Evolutionary conservation across 2,797 vertebrate genomes (phyloP), one percentile per base, ranked within the genome.

Genomic region (Microchirus variegatus): DNA sequence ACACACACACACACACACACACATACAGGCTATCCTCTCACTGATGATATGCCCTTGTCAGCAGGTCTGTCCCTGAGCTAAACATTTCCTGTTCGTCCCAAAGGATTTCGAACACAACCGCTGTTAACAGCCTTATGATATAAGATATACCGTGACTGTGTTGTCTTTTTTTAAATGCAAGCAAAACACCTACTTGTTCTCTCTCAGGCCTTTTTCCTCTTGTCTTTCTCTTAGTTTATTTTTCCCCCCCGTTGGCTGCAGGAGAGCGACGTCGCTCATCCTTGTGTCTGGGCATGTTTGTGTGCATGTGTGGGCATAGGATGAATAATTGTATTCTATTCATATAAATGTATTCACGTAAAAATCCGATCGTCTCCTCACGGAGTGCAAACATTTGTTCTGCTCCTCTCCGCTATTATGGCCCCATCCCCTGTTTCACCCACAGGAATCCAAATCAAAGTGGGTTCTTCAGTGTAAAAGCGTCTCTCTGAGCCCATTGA

Each of bases 61-160:
- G 80, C 77, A 84, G 52, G 60, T 83, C 75, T 53, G 45, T 70
- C 59, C 77, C 85, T 80, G 78, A 89, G 82, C 80, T 85, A 77
- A 90, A 85, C 88, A 80, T 79, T 90, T 85, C 67, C 47, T 15
- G 1, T 18, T 44, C 35, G 45, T 83, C 85, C 77, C 81, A 54
- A 53, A 75, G 77, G 83, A 76, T 58, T 72, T 76, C 53, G 64
- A 72, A 81, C 70, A 75, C 65, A 80, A 52, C 45, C 68, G 15
- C 3, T 46, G 50, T 85, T 69, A 19, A 53, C 36, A 1, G 50
- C 35, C 50, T 18, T 36, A 53, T 53, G 51, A 53, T 40, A 12
- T 53, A 53, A 53, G 51, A 53, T 38, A 17, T 14, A 17, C 14
- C 9, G 10, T 10, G 5, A 37, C 26, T 37, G 10, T 37, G 26